phyloP scores from a whole-genome alignment of 2,888 invertebrate genomes.

The Brachypalpus laphriformis region DNA sequence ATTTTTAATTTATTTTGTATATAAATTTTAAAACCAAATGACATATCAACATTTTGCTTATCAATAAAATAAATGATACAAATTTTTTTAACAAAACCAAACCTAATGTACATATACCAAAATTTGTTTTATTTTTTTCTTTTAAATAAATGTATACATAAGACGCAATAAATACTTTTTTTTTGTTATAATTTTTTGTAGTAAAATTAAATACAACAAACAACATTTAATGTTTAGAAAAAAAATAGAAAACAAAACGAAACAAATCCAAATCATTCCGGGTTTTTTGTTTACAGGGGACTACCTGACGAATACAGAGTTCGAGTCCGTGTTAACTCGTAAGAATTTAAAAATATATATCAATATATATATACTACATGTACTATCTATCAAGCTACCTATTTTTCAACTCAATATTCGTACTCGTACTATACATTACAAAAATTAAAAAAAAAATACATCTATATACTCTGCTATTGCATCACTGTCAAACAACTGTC shows the following conservation, averaged over 20 bases:
- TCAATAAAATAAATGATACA: not conserved
- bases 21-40: conserved; percentile 5
- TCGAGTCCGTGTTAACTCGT: conserved; percentile 93
- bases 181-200: conserved; percentile 29
- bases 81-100: conserved; percentile 11
- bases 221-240: conserved; percentile 64
- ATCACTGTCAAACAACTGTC: conserved; percentile 69
- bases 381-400: conserved; percentile 72
- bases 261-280: conserved; percentile 79
- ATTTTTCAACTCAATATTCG: conserved; percentile 63
- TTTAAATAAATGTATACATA: conserved; percentile 40
- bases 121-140: conserved; percentile 25
- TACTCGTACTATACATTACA: conserved; percentile 69
- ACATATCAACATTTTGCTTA: not conserved
- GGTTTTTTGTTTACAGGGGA: conserved; percentile 84
- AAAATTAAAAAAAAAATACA: conserved; percentile 39
- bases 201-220: conserved; percentile 60
- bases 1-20: conserved; percentile 20
- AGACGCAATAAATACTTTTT: conserved; percentile 38
- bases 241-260: conserved; percentile 68
- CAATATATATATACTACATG: conserved; percentile 74
- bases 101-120: conserved; percentile 46
- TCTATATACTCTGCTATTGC: conserved; percentile 66
- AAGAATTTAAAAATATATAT: conserved; percentile 84
- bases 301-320: conserved; percentile 92